phyloP scores from a whole-genome alignment of 2,797 vertebrate genomes.

The Apodemus agrarius region DNA sequence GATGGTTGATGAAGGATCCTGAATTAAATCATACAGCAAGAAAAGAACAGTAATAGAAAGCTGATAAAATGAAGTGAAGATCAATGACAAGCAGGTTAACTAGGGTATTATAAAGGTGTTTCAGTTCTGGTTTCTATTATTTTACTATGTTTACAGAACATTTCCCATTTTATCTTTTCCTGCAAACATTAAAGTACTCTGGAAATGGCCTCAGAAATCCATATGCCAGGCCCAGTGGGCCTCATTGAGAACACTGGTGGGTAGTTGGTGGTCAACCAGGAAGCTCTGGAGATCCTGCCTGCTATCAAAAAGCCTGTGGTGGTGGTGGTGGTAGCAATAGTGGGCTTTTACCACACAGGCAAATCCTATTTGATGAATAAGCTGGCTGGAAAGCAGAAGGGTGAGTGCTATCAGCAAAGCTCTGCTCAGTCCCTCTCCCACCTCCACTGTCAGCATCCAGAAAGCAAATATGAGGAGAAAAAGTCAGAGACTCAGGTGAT shows the following conservation, averaged over 20 bases:
- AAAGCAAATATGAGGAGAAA: too few relatives aligned
- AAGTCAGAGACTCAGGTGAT: background rate
- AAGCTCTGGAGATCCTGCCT: conserved; percentile 67
- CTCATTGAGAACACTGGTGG: too few relatives aligned
- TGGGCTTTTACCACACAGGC: background rate
- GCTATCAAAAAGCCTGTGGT: too few relatives aligned
- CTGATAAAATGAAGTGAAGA: background rate
- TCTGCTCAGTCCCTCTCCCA: too few relatives aligned
- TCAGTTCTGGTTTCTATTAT: too few relatives aligned
- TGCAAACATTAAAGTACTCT: background rate
- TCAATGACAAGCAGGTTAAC: background rate
- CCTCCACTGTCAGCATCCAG: too few relatives aligned
- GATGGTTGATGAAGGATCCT: background rate
- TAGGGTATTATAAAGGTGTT: background rate
- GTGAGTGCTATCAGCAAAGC: conserved; percentile 48
- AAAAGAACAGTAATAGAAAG: background rate
- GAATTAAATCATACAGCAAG: background rate
- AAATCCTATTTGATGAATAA: conserved; percentile 59
- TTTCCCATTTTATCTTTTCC: background rate
- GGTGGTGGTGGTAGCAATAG: too few relatives aligned
- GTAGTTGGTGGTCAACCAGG: too few relatives aligned
- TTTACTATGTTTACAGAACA: background rate
- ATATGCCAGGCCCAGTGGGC: too few relatives aligned
- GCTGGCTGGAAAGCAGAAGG: conserved; percentile 12
- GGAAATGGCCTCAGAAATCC: conserved; percentile 41